These are phyloP conservation scores for Cataglyphis albicans DNA, from an alignment of 2,888 invertebrate species.

Conservation along the genomic window DNA sequence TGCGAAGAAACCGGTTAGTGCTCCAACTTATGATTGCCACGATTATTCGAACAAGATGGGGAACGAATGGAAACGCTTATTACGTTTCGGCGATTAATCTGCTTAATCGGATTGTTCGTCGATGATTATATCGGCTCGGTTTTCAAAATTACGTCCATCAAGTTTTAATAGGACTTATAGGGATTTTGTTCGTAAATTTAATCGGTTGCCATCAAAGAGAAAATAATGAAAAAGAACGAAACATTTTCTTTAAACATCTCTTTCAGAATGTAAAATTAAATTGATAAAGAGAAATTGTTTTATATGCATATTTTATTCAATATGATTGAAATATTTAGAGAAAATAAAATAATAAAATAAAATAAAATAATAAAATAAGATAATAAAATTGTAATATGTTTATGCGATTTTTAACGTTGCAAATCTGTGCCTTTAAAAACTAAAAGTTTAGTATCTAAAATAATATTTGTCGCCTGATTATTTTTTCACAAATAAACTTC, in stretches of 20 bases:
- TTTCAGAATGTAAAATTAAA: background rate
- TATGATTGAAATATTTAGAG: background rate
- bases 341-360: background rate
- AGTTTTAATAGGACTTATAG: constrained; percentile 57
- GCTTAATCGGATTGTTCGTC: constrained; percentile 61
- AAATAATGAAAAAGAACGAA: background rate
- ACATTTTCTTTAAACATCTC: constrained; percentile 11
- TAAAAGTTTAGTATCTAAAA: background rate
- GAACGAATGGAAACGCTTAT: constrained; percentile 41
- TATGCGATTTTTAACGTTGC: background rate
- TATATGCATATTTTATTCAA: background rate
- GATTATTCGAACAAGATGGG: constrained; percentile 29
- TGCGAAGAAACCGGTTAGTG: constrained; percentile 62
- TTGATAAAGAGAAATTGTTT: background rate
- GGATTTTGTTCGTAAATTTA: constrained; percentile 42
- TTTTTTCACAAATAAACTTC: background rate
- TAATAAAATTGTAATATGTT: background rate
- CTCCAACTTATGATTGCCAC: constrained; percentile 22
- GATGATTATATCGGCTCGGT: constrained; percentile 41
- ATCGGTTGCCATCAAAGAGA: constrained; percentile 5
- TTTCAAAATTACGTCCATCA: constrained; percentile 53
- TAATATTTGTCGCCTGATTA: background rate
- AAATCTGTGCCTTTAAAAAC: background rate
- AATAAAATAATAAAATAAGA: too few relatives aligned
- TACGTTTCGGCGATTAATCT: constrained; percentile 54